Evolutionary conservation across 2,797 vertebrate species (phyloP), one percentile per base, ranked within the genome.

Genomic region (Fundulus diaphanus): DNA sequence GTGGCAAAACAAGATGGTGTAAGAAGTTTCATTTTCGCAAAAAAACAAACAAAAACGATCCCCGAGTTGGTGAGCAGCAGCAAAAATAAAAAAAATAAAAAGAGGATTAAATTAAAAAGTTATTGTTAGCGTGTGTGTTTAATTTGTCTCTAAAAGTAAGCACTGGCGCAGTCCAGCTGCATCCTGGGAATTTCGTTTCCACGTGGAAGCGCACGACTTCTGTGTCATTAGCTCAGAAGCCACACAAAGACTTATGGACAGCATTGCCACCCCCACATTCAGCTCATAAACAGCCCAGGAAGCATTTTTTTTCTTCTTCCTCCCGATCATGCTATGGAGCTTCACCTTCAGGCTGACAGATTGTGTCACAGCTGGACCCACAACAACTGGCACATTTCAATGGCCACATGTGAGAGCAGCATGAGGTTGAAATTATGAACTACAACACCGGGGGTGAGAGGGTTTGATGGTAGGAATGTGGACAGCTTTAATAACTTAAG

Each of bases 131-230:
- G n/a, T 81, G 68, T 51, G 42, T 51, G 69, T 59, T 70, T 33
- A 56, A 52, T 63, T 2, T 7, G 56, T 74, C 63, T 49, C 74
- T 56, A 48, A 77, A 82, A 81, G 59, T 80, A 72, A 69, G 74
- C 11, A 70, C 79, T 85, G 82, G 85, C 79, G 71, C 82, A 88
- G 84, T 84, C 87, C 83, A 90, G 82, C 73, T 86, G 85, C 87
- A 91, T 92, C 81, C 83, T 73, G 59, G 70, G 87, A 90, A 91
- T 94, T 92, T 85, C 90, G 73, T 89, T 89, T 89, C 87, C 74
- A 74, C 24, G 63, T 83, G 81, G 87, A 90, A 93, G 88, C 90
- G 86, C 85, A 84, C 78, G 78, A 72, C 80, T 52, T 84, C 88
- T 83, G 89, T 88, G 89, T 88, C 91, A 90, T 89, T 77, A 90